phyloP scores from a whole-genome alignment of 2,797 vertebrate species.

The Cyprinella venusta region DNA sequence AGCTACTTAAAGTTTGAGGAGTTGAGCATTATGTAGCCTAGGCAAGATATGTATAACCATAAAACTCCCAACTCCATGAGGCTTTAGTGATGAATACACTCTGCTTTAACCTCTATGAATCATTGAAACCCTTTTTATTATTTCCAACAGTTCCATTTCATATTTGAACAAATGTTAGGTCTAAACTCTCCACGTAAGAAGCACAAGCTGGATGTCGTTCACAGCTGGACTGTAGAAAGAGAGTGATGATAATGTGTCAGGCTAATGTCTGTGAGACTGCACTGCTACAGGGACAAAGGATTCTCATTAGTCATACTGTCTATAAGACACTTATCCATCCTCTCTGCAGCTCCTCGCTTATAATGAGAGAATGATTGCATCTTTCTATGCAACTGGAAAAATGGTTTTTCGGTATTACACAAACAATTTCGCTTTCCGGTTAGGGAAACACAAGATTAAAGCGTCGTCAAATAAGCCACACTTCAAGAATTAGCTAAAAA shows the following conservation, averaged over 20 bases:
- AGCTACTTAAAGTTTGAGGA: constrained; percentile 27
- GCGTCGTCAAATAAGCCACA: constrained; percentile 41
- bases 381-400: constrained; percentile 73
- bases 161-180: constrained; percentile 7
- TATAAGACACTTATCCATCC: constrained; percentile 66
- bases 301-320: constrained; percentile 71
- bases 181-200: neutral
- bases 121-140: constrained; percentile 1
- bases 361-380: constrained; percentile 74
- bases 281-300: constrained; percentile 63
- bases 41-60: neutral
- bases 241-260: constrained; percentile 32
- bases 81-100: neutral
- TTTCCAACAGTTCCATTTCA: neutral
- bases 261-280: constrained; percentile 53
- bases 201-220: constrained; percentile 18
- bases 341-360: constrained; percentile 67
- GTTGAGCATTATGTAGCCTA: neutral
- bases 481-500: constrained; percentile 25
- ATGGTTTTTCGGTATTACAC: constrained; percentile 69
- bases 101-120: constrained; percentile 10
- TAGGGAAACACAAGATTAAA: constrained; percentile 60
- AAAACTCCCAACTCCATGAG: neutral
- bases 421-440: constrained; percentile 67
- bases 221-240: constrained; percentile 16